Percentiles rank a stretch among this genome's conserved stretches.
phyloP scores from a whole-genome alignment of 2,888 invertebrate species.

The Acleris literana region DNA sequence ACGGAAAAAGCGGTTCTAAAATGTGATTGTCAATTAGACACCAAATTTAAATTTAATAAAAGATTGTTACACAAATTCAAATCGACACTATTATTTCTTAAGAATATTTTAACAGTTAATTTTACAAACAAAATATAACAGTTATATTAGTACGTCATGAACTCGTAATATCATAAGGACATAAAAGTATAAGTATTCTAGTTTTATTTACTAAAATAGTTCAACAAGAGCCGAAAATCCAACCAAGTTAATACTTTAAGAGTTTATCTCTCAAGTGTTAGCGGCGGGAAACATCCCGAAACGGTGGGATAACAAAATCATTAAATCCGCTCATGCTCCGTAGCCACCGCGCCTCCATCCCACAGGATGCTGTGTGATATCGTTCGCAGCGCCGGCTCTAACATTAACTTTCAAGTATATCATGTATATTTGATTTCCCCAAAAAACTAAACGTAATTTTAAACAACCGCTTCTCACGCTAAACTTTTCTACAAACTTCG shows the following conservation, averaged over 20 bases:
- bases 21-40: too few species aligned
- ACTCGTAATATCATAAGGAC: too few species aligned
- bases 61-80: too few species aligned
- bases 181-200: too few species aligned
- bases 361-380: slow-evolving; percentile 63
- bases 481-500: slow-evolving; percentile 40
- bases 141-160: too few species aligned
- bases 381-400: slow-evolving; percentile 1
- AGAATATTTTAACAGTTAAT: too few species aligned
- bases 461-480: slow-evolving; percentile 37
- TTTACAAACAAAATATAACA: too few species aligned
- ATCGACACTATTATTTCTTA: too few species aligned
- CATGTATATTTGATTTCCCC: slow-evolving; percentile 49
- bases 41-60: too few species aligned
- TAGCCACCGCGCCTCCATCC: slow-evolving; percentile 46
- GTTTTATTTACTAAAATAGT: too few species aligned
- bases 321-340: slow-evolving; percentile 79
- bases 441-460: slow-evolving; percentile 16
- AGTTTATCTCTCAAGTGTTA: slow-evolving; percentile 31
- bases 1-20: too few species aligned
- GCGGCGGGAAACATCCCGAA: slow-evolving; percentile 49
- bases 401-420: slow-evolving; percentile 41
- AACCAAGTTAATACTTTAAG: slow-evolving; percentile 5
- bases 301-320: slow-evolving; percentile 68
- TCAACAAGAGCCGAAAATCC: not conserved